Percentiles rank a stretch among this genome's conserved stretches.
These are phyloP conservation scores for Kradibia gibbosae DNA, from an alignment of 1,140 invertebrate genomes.

Conservation along the genomic window DNA sequence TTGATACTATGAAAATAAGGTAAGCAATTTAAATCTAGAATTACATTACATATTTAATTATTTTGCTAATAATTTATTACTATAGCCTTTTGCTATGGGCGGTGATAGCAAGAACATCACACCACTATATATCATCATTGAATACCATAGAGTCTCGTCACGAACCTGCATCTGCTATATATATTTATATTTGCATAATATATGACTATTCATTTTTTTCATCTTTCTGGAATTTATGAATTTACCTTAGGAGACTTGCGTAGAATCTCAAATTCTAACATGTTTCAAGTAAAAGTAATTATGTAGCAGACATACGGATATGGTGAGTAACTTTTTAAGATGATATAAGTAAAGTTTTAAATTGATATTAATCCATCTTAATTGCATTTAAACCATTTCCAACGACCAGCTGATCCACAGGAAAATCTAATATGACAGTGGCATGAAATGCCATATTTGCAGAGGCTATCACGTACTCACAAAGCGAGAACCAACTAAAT, in stretches of 20 bases:
- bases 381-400: slow-evolving; percentile 72
- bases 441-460: slow-evolving; percentile 94
- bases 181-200: neutral
- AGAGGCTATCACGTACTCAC: slow-evolving; percentile 91
- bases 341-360: slow-evolving; percentile 49
- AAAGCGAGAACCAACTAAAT: slow-evolving; percentile 94
- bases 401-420: slow-evolving; percentile 84
- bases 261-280: slow-evolving; percentile 19
- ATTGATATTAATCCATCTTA: slow-evolving; percentile 66
- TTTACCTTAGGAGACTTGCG: neutral
- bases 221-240: neutral
- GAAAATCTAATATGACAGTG: slow-evolving; percentile 89
- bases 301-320: slow-evolving; percentile 55
- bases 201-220: neutral
- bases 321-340: slow-evolving; percentile 30
- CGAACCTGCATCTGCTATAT: slow-evolving; percentile 19
- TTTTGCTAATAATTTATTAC: slow-evolving; percentile 56
- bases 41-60: slow-evolving; percentile 56
- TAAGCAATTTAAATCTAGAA: slow-evolving; percentile 39
- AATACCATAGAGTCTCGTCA: slow-evolving; percentile 36
- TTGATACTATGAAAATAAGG: slow-evolving; percentile 32
- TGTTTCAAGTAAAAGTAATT: slow-evolving; percentile 53
- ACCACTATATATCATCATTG: slow-evolving; percentile 35
- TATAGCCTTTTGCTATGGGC: slow-evolving; percentile 57
- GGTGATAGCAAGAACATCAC: slow-evolving; percentile 43